Percentiles rank a stretch among this genome's conserved stretches.
phyloP scores from a whole-genome alignment of 2,888 invertebrate genomes.

The Cheilosia variabilis region DNA sequence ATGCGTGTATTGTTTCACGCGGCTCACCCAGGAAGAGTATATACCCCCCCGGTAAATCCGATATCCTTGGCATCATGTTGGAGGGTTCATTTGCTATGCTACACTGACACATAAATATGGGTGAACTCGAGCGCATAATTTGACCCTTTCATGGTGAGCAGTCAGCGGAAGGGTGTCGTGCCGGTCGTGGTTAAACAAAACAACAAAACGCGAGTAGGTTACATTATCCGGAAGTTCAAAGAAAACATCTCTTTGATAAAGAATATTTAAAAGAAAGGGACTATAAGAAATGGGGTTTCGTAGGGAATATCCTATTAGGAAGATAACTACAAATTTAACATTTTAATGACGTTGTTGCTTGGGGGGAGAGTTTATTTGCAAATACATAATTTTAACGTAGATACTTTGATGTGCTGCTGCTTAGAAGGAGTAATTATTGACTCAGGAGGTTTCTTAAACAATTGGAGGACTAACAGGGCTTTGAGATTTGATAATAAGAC shows the following conservation, averaged over 20 bases:
- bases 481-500: no score
- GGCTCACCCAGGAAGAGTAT: neutral
- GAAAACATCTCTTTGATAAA: conserved; percentile 49
- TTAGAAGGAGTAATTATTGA: no score
- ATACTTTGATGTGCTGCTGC: conserved; percentile 20
- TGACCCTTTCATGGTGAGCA: conserved; percentile 40
- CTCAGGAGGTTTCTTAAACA: no score
- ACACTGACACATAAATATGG: conserved; percentile 46
- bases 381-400: neutral
- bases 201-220: conserved; percentile 14
- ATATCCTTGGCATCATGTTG: conserved; percentile 7
- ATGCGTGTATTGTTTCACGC: conserved; percentile 1
- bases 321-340: conserved; percentile 32
- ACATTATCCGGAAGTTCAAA: conserved; percentile 30
- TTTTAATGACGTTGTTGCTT: conserved; percentile 35
- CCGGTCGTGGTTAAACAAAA: conserved; percentile 3
- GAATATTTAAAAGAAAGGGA: conserved; percentile 10
- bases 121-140: conserved; percentile 46
- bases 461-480: no score
- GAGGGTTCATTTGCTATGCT: conserved; percentile 4
- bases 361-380: neutral
- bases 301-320: conserved; percentile 21
- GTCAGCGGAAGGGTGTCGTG: conserved; percentile 7
- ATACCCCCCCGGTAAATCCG: conserved; percentile 23
- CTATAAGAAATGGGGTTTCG: neutral